Base-by-base conservation (phyloP, 2,797 vertebrate genomes). In the Melanogrammus aeglefinus region DNA sequence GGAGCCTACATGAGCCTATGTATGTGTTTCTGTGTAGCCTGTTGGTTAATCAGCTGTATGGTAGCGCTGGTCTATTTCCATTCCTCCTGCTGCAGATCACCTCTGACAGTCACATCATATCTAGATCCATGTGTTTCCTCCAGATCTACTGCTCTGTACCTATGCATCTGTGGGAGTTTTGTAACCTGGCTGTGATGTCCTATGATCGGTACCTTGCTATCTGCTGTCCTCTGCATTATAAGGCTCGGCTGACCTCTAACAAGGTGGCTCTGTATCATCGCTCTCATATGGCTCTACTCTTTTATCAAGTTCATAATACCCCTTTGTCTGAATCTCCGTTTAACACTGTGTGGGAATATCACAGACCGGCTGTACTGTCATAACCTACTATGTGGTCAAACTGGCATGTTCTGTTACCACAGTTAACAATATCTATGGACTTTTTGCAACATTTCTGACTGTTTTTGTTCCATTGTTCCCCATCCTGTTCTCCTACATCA, bases 1-100 rank as follows among this genome's bases (percentile, higher is more conserved):
- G 83, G 24, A 82, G 79, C 8, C 76, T 92, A 9, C 88, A 92
- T 80, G 87, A 91, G 38, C 91, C 90, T 6, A 92, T 92, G 91
- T 92, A 88, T 85, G 12, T 90, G 12, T 91, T 92, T 18, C 80
- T 92, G 63, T 85, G 84, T 77, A 91, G 81, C 80, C 82, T 91
- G 83, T 90, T 79, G 77, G 51, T 86, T 0, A 91, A 88, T 82
- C 86, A 91, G 71, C 82, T 92, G 66, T 63, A 78, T 57, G 91
- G 90, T 0, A 84, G 86, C 39, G 36, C 83, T 18, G 79, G 63
- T 0, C 4, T 90, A 36, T 80, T 80, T 14, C 85, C 86, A 7
- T 79, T 83, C 8, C 77, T 89, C 0, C 76, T 88, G 70, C 0
- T 78, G 3, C 82, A 88, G 44, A 51, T 91, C 18, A 41, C 90